phyloP scores from a whole-genome alignment of 1,140 invertebrate species.

The Neodiprion fabricii region DNA sequence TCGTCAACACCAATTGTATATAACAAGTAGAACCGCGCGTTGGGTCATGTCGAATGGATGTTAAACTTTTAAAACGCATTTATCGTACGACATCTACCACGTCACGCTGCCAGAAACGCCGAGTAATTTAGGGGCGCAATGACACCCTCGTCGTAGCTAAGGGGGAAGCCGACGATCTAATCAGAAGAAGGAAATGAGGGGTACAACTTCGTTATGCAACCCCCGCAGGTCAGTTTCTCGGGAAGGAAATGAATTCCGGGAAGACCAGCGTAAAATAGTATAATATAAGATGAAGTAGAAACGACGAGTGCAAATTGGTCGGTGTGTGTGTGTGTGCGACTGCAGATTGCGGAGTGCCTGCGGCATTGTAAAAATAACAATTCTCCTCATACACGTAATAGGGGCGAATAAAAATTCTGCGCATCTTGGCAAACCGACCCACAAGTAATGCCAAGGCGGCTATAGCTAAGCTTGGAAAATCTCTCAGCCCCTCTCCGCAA shows the following conservation, averaged over 20 bases:
- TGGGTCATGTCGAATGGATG: not conserved
- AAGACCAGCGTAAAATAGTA: not conserved
- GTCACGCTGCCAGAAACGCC: too few relatives aligned
- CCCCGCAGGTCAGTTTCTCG: not conserved
- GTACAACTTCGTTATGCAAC: not conserved
- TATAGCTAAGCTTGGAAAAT: not conserved
- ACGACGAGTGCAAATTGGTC: not conserved
- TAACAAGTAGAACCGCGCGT: not conserved
- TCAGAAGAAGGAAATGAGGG: not conserved
- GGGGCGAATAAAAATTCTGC: not conserved
- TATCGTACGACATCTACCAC: not conserved
- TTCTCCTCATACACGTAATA: too few relatives aligned
- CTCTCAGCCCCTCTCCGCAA: not conserved
- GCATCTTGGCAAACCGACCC: not conserved
- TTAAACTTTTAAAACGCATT: not conserved
- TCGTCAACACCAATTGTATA: too few relatives aligned
- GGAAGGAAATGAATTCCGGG: not conserved
- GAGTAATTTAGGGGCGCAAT: too few relatives aligned
- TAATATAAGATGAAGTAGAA: not conserved
- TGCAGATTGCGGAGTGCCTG: too few relatives aligned
- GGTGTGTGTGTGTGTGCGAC: not conserved
- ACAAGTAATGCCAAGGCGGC: not conserved
- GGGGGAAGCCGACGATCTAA: conserved; percentile 1
- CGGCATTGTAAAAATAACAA: too few relatives aligned
- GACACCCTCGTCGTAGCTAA: too few relatives aligned